Conservation (phyloP, 2,888 invertebrate genomes). For the Omphaloscelis lunosa region DNA sequence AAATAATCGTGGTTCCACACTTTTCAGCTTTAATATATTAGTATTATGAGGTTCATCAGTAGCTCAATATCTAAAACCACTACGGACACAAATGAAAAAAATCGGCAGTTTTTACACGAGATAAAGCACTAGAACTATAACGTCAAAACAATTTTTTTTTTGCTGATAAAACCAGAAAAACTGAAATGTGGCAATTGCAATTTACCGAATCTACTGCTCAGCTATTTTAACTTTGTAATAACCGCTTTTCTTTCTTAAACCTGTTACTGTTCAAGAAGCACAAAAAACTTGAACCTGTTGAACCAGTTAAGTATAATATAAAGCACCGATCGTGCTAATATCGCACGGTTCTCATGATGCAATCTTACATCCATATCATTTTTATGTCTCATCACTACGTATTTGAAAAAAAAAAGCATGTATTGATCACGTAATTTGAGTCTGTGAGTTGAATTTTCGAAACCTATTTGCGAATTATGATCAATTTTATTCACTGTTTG, state of each 20-base stretch:
- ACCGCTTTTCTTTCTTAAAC: neutral
- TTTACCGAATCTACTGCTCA: neutral
- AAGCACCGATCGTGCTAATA: neutral
- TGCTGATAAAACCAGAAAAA: neutral
- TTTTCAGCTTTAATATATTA: neutral
- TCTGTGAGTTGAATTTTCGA: neutral
- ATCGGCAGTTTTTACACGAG: neutral
- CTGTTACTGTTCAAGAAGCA: neutral
- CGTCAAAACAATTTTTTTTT: neutral
- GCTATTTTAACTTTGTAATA: neutral
- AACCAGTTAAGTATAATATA: no score
- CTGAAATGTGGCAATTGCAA: neutral
- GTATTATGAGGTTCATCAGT: neutral
- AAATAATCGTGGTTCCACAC: neutral
- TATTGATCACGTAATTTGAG: no score
- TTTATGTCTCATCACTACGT: neutral
- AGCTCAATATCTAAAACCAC: neutral
- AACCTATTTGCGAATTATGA: no score
- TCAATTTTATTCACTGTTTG: no score
- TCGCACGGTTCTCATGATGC: neutral
- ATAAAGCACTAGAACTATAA: neutral
- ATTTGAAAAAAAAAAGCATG: neutral
- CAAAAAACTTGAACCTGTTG: no score
- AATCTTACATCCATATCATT: neutral
- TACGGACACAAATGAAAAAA: neutral